phyloP scores from a whole-genome alignment of 2,113 vertebrate species.

The Carollia perspicillata region DNA sequence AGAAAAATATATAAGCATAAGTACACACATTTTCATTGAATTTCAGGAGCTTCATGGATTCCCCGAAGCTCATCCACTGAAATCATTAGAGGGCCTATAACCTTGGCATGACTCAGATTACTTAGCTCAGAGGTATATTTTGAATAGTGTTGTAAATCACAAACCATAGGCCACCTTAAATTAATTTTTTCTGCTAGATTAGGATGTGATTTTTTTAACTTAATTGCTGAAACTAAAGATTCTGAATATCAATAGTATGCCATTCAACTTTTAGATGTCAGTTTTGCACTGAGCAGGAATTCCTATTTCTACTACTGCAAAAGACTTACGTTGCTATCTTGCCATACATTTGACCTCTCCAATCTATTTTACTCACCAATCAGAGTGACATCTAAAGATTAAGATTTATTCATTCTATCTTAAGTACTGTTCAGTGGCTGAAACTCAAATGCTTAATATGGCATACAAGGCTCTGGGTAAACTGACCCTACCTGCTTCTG shows the following conservation, averaged over 20 bases:
- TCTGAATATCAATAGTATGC: not conserved
- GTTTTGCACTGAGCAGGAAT: not conserved
- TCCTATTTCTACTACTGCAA: not conserved
- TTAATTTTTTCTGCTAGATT: not conserved
- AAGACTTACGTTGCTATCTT: not conserved
- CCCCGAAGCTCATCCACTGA: not conserved
- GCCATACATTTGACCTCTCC: not conserved
- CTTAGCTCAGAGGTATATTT: not conserved
- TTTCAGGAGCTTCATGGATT: not conserved
- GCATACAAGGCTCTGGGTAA: not conserved
- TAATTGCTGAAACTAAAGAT: not conserved
- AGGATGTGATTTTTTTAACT: not conserved
- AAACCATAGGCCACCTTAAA: not conserved
- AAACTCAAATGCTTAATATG: not conserved
- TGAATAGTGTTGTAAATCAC: not conserved
- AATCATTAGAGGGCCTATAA: not conserved
- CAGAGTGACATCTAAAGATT: not conserved
- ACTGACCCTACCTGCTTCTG: not conserved
- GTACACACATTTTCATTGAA: not conserved
- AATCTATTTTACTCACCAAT: not conserved
- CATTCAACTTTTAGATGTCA: not conserved
- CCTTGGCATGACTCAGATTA: not conserved
- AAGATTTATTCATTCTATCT: not conserved
- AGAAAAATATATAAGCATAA: slow-evolving; percentile 1
- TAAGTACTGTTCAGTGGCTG: not conserved